Evolutionary conservation across 1,140 invertebrate genomes (phyloP).

Genomic region (Micrasema minimum): DNA sequence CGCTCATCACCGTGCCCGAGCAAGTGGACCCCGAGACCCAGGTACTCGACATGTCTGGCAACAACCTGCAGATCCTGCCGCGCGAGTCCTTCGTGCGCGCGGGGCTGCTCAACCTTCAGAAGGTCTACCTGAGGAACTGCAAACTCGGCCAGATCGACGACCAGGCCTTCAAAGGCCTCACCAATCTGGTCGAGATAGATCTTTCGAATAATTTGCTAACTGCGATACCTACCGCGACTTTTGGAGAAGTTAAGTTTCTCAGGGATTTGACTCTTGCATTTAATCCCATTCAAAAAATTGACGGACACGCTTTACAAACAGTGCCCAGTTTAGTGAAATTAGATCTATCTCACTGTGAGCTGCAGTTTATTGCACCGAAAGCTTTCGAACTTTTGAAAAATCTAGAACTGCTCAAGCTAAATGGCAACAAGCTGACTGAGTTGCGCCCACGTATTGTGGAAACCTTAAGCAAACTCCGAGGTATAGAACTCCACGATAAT

Average conservation of each 20-base stretch:
- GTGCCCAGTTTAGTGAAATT: slow-evolving; percentile 83
- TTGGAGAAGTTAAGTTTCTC: slow-evolving; percentile 81
- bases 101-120: slow-evolving; percentile 86
- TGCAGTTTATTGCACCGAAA: slow-evolving; percentile 78
- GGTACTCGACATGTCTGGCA: slow-evolving; percentile 88
- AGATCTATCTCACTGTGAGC: slow-evolving; percentile 84
- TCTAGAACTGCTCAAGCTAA: slow-evolving; percentile 84
- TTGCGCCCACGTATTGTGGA: slow-evolving; percentile 78
- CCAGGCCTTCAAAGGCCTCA: slow-evolving; percentile 82
- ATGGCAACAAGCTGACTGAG: slow-evolving; percentile 81
- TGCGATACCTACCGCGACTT: slow-evolving; percentile 79
- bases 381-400: slow-evolving; percentile 82
- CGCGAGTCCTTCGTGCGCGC: slow-evolving; percentile 83
- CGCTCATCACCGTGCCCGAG: slow-evolving; percentile 83
- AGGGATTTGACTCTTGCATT: slow-evolving; percentile 81
- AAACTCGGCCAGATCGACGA: slow-evolving; percentile 86
- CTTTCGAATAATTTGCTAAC: slow-evolving; percentile 85
- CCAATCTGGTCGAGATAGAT: slow-evolving; percentile 89
- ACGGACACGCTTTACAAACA: slow-evolving; percentile 78
- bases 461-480: slow-evolving; percentile 77
- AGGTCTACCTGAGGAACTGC: slow-evolving; percentile 84
- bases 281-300: slow-evolving; percentile 85
- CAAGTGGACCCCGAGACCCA: slow-evolving; percentile 87
- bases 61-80: slow-evolving; percentile 84
- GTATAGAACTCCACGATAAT: slow-evolving; percentile 89